Evolutionary conservation across 2,797 vertebrate genomes (phyloP), one percentile per base, ranked within the genome.

Genomic region (Hybognathus amarus): DNA sequence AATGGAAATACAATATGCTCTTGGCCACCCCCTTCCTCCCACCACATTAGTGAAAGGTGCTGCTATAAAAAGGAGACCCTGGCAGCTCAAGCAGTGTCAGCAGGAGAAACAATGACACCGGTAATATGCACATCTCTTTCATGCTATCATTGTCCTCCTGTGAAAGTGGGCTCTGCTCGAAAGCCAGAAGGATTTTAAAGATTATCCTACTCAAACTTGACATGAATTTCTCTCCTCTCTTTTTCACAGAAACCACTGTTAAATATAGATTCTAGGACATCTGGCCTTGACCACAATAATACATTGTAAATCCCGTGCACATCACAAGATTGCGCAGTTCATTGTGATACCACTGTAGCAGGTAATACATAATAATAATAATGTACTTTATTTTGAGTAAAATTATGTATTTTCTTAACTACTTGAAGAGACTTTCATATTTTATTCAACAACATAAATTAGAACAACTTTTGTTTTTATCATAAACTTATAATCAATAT

Each of bases 1-100:
- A 94, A 92, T 90, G 89, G 92, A 91, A 92, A 87, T 90, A 89
- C 90, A 92, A 92, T 93, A 91, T 90, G 85, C 86, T 91, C 83
- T 24, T 89, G 90, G 90, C 90, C 91, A 77, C 90, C 84, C 77
- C 50, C 79, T 50, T 77, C 85, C 88, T 77, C 85, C 88, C 90
- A 89, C 92, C 85, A 91, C 91, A 93, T 93, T 66, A 88, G 86
- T 87, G 82, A 68, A 79, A 68, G 56, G 82, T 67, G 82, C 82
- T 67, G 82, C 82, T 88, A 87, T 86, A 87, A 80, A 87, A 75
- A 89, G 70, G n/a, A 81, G 83, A 86, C 82, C 50, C 40, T 68
- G 54, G 56, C 70, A 89, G 86, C 87, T 90, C 5, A 47, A 15
- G 61, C 81, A 40, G 22, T 52, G 36, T 90, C 6, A 45, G 56